Evolutionary conservation across 2,113 vertebrate species (phyloP).

Genomic region (Sula dactylatra): DNA sequence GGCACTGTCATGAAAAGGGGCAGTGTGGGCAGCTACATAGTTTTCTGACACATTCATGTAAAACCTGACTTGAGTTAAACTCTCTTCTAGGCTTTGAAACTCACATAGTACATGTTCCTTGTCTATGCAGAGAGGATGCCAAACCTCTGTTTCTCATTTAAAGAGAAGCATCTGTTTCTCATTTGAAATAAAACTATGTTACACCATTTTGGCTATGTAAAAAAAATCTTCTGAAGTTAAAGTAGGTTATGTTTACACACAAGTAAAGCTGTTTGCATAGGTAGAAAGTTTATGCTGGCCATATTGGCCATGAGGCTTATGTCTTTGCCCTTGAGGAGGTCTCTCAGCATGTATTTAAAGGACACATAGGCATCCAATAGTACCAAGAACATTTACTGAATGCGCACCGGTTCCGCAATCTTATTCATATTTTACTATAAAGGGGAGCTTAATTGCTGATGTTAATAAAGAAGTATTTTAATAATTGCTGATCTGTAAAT

Average conservation of each 20-base stretch:
- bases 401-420: neutral
- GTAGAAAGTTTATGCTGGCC: neutral
- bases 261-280: neutral
- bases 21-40: rapidly evolving
- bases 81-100: neutral
- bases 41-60: neutral
- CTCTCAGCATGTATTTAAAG: neutral
- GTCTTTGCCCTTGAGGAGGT: neutral
- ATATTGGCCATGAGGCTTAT: neutral
- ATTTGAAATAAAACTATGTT: neutral
- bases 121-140: neutral
- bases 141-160: neutral
- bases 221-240: neutral
- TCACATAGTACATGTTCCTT: neutral
- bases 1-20: neutral
- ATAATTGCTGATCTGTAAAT: neutral
- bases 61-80: neutral
- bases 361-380: neutral
- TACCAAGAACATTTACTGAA: neutral
- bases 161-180: neutral
- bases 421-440: neutral
- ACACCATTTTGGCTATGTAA: neutral
- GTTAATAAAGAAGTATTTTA: neutral
- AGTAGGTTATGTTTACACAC: neutral
- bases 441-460: neutral